Percentiles rank a stretch among this genome's conserved stretches.
Evolutionary conservation across 2,113 vertebrate genomes (phyloP).

Genomic region (Chloropsis cyanopogon): DNA sequence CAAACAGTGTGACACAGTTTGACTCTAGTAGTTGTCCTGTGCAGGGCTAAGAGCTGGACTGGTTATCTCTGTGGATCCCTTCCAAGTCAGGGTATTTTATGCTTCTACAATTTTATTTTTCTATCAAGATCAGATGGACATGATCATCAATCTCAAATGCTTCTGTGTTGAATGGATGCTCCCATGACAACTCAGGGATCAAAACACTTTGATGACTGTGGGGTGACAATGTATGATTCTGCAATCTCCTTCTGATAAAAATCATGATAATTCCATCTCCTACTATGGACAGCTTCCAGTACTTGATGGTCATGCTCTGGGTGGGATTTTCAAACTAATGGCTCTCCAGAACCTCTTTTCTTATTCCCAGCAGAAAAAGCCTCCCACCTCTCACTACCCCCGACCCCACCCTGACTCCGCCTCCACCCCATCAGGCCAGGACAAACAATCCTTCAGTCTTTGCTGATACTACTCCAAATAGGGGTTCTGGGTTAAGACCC

Average conservation of each 20-base stretch:
- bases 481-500: background rate
- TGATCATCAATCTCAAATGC: background rate
- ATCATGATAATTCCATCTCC: background rate
- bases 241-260: background rate
- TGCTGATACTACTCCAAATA: background rate
- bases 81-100: background rate
- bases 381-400: fast-evolving
- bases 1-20: background rate
- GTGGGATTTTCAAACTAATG: background rate
- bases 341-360: background rate
- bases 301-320: background rate
- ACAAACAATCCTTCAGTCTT: background rate
- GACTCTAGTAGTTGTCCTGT: background rate
- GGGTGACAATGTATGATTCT: background rate
- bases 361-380: background rate
- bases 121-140: background rate
- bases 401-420: too few species aligned
- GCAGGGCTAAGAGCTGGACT: background rate
- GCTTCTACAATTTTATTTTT: background rate
- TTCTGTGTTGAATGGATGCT: background rate
- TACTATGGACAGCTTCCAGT: fast-evolving
- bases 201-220: background rate
- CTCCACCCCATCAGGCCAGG: background rate
- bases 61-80: background rate
- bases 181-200: background rate